Percentiles rank a stretch among this genome's conserved stretches.
These are phyloP conservation scores for Apamea crenata DNA, from an alignment of 2,888 invertebrate species.

Conservation along the genomic window DNA sequence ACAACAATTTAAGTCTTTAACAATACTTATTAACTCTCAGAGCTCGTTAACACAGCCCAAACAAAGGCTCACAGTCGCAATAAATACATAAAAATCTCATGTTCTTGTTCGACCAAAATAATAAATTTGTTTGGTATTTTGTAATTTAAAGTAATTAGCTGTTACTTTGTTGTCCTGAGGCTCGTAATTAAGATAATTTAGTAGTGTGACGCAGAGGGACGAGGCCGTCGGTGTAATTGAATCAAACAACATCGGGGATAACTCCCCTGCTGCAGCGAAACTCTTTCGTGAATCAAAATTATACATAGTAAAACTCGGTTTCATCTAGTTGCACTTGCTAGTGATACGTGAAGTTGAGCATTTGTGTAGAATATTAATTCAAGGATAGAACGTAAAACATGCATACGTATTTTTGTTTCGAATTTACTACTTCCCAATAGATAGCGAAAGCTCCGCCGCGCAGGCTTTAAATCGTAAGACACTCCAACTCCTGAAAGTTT, in stretches of 20 bases:
- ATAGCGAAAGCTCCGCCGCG: not conserved
- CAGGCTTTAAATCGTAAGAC: not conserved
- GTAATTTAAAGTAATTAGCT: conserved; percentile 78
- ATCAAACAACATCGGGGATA: conserved; percentile 78
- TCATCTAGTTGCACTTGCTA: conserved; percentile 24
- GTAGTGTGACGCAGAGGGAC: conserved; percentile 71
- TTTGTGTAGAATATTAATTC: conserved; percentile 35
- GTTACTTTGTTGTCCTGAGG: conserved; percentile 74
- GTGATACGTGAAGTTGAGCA: conserved; percentile 31
- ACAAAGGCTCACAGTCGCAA: conserved; percentile 27
- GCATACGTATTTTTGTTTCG: not conserved
- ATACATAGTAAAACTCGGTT: conserved; percentile 30
- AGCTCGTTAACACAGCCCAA: conserved; percentile 44
- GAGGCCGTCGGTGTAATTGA: conserved; percentile 76
- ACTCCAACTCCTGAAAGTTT: not conserved
- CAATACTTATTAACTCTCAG: conserved; percentile 52
- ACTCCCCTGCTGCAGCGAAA: conserved; percentile 74
- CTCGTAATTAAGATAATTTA: conserved; percentile 81
- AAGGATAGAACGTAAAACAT: not conserved
- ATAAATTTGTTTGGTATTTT: conserved; percentile 63
- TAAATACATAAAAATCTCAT: conserved; percentile 26
- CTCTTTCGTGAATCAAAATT: conserved; percentile 67
- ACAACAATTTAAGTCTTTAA: conserved; percentile 41
- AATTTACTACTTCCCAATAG: not conserved
- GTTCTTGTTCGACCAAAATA: conserved; percentile 35